Evolutionary conservation across 1,140 invertebrate genomes (phyloP).

Genomic region (Scaptomyza montana): DNA sequence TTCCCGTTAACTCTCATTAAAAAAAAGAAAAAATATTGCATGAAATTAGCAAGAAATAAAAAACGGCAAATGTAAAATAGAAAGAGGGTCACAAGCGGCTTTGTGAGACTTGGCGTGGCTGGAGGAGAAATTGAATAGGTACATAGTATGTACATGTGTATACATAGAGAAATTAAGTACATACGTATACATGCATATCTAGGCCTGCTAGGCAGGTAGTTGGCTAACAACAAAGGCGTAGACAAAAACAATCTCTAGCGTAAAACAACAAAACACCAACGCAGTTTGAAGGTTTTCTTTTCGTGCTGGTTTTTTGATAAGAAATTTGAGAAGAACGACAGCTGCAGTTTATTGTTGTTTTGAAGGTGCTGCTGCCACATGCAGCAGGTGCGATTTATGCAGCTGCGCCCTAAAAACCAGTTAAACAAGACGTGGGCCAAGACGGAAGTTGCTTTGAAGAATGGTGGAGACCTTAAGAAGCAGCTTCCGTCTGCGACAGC

Average conservation of each 20-base stretch:
- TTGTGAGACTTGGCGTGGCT: slow-evolving; percentile 6
- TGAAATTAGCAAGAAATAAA: background rate
- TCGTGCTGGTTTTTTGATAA: slow-evolving; percentile 50
- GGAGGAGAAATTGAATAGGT: slow-evolving; percentile 21
- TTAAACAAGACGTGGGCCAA: slow-evolving; percentile 57
- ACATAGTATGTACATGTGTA: background rate
- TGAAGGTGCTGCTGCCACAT: slow-evolving; percentile 4
- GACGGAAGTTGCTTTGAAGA: slow-evolving; percentile 53
- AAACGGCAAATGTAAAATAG: slow-evolving; percentile 5
- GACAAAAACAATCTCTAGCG: slow-evolving; percentile 1
- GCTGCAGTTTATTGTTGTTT: slow-evolving; percentile 42
- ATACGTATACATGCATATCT: background rate
- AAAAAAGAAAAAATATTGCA: background rate
- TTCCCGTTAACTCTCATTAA: background rate
- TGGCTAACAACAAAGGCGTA: slow-evolving; percentile 11
- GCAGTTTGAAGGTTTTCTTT: slow-evolving; percentile 17
- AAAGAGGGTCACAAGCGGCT: slow-evolving; percentile 11
- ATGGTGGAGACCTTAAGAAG: slow-evolving; percentile 45
- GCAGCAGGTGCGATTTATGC: slow-evolving; percentile 62
- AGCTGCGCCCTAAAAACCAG: slow-evolving; percentile 67
- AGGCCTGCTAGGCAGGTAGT: slow-evolving; percentile 16
- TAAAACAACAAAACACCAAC: background rate
- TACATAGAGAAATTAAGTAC: background rate
- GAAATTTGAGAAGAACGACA: slow-evolving; percentile 68
- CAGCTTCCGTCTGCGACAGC: slow-evolving; percentile 35